Conservation (phyloP, 2,113 vertebrate genomes). For the Campylorhamphus procurvoides region DNA sequence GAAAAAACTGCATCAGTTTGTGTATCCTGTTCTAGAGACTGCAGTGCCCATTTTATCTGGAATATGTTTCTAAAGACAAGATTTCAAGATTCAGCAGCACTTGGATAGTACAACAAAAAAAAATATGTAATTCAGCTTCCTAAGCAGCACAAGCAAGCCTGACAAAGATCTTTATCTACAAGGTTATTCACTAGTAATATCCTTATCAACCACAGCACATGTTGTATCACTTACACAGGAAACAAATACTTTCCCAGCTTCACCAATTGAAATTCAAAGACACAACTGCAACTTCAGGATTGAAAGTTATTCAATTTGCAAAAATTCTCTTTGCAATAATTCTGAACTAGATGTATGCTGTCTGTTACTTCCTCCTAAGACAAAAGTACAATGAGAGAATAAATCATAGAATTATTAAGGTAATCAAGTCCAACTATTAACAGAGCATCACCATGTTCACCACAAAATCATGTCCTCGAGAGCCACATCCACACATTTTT, state of each 20-base stretch:
- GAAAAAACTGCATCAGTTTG: not conserved
- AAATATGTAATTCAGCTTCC: not conserved
- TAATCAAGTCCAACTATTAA: not conserved
- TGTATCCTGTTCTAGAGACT: not conserved
- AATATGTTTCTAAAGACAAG: not conserved
- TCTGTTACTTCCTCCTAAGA: not conserved
- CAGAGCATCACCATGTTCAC: not conserved
- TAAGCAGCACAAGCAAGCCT: not conserved
- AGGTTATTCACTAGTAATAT: not conserved
- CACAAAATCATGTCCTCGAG: not conserved
- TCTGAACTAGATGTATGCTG: not conserved
- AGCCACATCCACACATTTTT: not conserved
- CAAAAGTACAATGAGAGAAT: not conserved
- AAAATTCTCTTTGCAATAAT: not conserved
- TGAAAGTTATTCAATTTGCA: not conserved
- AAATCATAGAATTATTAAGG: not conserved
- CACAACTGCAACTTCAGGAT: not conserved
- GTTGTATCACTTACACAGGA: not conserved
- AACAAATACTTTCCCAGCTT: not conserved
- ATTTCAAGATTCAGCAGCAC: not conserved
- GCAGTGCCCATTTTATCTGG: not conserved
- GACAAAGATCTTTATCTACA: not conserved
- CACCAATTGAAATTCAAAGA: not conserved
- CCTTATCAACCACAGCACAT: not conserved
- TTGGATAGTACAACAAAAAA: not conserved